Evolutionary conservation across 2,797 vertebrate species (phyloP).

Genomic region (Lophotriccus pileatus): DNA sequence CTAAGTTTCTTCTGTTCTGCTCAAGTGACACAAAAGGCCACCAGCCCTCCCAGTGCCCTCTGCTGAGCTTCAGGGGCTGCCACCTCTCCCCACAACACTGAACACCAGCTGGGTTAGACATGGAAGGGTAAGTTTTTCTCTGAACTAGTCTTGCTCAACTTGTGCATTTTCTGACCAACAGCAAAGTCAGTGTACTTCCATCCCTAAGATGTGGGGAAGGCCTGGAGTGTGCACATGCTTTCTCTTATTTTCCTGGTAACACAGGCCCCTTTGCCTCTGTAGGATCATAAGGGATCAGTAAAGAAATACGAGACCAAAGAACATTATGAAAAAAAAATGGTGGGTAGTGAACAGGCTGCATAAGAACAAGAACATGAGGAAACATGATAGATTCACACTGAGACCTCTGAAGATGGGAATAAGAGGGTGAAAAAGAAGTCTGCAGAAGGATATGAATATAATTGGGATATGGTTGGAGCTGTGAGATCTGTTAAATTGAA

Average conservation of each 20-base stretch:
- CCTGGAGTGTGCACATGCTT: fast-evolving
- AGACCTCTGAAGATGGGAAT: conserved; percentile 25
- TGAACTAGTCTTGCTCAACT: neutral
- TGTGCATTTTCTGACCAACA: neutral
- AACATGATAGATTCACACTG: neutral
- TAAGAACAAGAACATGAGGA: neutral
- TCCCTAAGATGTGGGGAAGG: neutral
- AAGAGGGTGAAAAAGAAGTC: neutral
- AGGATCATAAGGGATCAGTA: neutral
- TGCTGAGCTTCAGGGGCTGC: neutral
- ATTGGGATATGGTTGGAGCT: conserved; percentile 4
- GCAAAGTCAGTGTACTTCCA: neutral
- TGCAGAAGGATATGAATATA: neutral
- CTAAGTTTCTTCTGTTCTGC: neutral
- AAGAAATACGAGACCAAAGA: neutral
- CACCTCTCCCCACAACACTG: neutral
- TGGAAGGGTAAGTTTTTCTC: neutral
- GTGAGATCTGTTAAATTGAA: conserved; percentile 51
- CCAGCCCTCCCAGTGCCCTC: neutral
- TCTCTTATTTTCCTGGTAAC: neutral
- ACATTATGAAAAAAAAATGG: neutral
- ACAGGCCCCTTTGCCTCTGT: neutral
- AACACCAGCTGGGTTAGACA: neutral
- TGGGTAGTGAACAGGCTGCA: neutral
- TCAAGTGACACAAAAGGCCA: neutral